Conservation (phyloP, 2,888 invertebrate species). For the Seira ritae region DNA sequence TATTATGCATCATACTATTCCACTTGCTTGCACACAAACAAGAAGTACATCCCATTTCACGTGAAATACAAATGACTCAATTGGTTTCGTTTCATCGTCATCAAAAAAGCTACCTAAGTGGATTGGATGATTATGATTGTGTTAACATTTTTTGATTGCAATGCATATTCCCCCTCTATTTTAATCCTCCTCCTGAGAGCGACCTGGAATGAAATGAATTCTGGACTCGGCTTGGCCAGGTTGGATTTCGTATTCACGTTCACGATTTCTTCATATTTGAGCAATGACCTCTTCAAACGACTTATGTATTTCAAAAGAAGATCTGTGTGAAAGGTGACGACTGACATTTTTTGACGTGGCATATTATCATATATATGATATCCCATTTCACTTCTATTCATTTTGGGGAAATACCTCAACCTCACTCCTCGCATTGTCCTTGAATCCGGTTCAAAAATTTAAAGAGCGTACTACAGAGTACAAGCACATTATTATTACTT, state of each 20-base stretch:
- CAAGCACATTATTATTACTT: background rate
- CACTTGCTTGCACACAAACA: background rate
- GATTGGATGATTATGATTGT: no score
- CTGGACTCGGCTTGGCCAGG: background rate
- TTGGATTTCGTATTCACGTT: background rate
- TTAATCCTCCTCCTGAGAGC: slow-evolving; percentile 5
- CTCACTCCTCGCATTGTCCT: background rate
- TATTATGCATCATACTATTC: background rate
- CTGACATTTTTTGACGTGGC: background rate
- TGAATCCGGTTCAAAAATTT: slow-evolving; percentile 17
- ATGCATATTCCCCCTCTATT: background rate
- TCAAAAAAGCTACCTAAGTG: background rate
- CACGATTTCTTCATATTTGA: background rate
- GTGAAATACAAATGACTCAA: slow-evolving; percentile 11
- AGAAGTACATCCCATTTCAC: background rate
- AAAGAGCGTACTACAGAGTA: background rate
- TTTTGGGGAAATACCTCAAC: background rate
- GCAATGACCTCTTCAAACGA: background rate
- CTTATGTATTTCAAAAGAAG: background rate
- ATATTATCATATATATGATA: background rate
- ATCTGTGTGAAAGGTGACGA: background rate
- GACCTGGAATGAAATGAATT: background rate
- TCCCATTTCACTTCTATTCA: background rate
- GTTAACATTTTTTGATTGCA: no score
- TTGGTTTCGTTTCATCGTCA: no score